Percentiles rank a stretch among this genome's conserved stretches.
Conservation (phyloP, 2,113 vertebrate genomes). For the Corydoras sp. region DNA sequence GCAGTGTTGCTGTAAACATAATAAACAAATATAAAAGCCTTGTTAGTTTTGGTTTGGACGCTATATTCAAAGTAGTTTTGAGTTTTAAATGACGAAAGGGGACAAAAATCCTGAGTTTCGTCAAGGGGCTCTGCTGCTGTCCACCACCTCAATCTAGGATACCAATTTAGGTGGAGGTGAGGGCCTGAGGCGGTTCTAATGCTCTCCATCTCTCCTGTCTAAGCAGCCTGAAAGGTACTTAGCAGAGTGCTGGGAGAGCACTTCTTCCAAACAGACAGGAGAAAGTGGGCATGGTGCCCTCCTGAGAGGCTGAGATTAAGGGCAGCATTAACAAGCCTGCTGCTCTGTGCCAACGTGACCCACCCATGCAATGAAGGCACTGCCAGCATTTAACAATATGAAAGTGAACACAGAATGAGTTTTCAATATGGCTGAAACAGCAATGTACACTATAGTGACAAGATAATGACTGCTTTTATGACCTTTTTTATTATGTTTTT, state of each 20-base stretch:
- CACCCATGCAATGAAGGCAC: conserved; percentile 10
- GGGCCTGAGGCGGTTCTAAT: conserved; percentile 25
- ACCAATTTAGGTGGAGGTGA: conserved; percentile 23
- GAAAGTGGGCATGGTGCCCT: conserved; percentile 31
- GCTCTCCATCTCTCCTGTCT: conserved; percentile 25
- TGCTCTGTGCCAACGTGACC: conserved; percentile 33
- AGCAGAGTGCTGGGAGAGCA: conserved; percentile 18
- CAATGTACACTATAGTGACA: background rate
- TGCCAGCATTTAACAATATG: background rate
- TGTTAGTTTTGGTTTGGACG: no score
- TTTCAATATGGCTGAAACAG: conserved; percentile 3
- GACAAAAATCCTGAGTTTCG: no score
- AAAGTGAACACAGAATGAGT: background rate
- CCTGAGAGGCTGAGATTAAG: conserved; percentile 39
- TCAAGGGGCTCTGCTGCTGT: background rate
- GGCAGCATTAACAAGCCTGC: conserved; percentile 33
- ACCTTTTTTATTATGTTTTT: background rate
- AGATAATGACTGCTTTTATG: background rate
- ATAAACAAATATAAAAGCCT: no score
- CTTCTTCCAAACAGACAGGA: conserved; percentile 27
- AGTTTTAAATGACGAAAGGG: no score
- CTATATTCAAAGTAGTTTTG: no score
- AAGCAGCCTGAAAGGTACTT: conserved; percentile 21
- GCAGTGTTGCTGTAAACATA: no score
- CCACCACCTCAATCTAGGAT: background rate